These are phyloP conservation scores for Sapajus apella DNA, from an alignment of 2,113 vertebrate genomes.

Conservation along the genomic window DNA sequence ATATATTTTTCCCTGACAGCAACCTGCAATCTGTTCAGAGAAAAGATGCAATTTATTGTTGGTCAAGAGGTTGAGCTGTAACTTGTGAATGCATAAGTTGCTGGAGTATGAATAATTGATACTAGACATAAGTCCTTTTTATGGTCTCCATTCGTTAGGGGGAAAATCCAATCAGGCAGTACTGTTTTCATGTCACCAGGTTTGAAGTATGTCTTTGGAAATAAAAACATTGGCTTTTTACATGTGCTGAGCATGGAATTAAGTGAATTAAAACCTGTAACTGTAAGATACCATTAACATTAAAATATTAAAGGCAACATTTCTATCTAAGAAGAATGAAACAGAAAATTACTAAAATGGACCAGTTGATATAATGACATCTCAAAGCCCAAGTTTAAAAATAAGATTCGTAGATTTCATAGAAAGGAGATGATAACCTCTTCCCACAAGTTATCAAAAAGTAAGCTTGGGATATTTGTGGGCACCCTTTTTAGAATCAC, in stretches of 20 bases:
- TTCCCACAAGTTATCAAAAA: neutral
- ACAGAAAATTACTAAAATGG: neutral
- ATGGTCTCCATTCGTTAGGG: constrained; percentile 37
- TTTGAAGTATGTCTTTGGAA: constrained; percentile 6
- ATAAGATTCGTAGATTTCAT: neutral
- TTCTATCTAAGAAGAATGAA: constrained; percentile 19
- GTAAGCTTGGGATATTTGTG: neutral
- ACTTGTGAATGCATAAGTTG: neutral
- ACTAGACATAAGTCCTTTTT: constrained; percentile 42
- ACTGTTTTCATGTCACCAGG: neutral
- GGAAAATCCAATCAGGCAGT: constrained; percentile 22
- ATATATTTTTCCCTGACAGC: constrained; percentile 35
- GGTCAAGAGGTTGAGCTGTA: neutral
- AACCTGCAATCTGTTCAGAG: neutral
- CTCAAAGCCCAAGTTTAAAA: neutral
- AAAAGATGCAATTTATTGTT: neutral
- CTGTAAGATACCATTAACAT: neutral
- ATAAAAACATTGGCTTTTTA: constrained; percentile 16
- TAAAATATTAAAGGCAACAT: neutral
- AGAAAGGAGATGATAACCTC: neutral
- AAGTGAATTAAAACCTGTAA: neutral
- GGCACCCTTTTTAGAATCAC: neutral
- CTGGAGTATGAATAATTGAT: constrained; percentile 48
- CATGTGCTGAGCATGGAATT: neutral
- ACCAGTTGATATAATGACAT: neutral